phyloP scores from a whole-genome alignment of 2,113 vertebrate genomes.

The Dendropsophus ebraccatus region DNA sequence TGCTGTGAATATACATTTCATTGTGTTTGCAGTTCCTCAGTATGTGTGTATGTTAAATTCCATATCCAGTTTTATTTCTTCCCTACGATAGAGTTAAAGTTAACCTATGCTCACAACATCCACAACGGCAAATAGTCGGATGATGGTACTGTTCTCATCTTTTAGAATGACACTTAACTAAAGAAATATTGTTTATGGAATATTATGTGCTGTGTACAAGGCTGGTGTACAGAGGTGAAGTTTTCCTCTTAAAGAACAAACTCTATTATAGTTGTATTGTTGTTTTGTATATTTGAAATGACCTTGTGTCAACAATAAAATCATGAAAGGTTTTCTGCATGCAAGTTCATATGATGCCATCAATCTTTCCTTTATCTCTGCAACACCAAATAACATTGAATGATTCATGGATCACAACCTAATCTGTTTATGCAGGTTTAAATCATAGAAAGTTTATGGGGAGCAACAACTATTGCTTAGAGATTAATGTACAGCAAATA shows the following conservation, averaged over 20 bases:
- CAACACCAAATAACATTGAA: conserved; percentile 23
- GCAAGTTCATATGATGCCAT: neutral
- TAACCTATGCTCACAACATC: no score
- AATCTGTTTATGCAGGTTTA: conserved; percentile 1
- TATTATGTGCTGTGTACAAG: neutral
- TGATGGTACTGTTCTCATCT: neutral
- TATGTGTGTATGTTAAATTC: no score
- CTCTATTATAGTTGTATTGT: neutral
- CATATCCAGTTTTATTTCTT: no score
- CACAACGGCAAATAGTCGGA: no score
- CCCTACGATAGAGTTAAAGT: no score
- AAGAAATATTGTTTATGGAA: neutral
- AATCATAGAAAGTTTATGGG: conserved; percentile 19
- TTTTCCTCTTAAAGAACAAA: neutral
- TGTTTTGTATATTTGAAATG: neutral
- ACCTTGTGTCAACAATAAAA: conserved; percentile 1
- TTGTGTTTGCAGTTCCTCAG: no score
- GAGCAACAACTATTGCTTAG: neutral
- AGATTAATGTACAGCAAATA: conserved; percentile 12
- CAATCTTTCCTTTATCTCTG: conserved; percentile 12
- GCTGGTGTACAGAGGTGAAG: neutral
- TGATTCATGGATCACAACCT: conserved; percentile 33
- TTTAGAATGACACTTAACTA: neutral
- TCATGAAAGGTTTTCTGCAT: neutral
- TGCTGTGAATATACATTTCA: no score